These are phyloP conservation scores for Empidonax alnorum DNA, from an alignment of 2,113 vertebrate species.

Conservation along the genomic window DNA sequence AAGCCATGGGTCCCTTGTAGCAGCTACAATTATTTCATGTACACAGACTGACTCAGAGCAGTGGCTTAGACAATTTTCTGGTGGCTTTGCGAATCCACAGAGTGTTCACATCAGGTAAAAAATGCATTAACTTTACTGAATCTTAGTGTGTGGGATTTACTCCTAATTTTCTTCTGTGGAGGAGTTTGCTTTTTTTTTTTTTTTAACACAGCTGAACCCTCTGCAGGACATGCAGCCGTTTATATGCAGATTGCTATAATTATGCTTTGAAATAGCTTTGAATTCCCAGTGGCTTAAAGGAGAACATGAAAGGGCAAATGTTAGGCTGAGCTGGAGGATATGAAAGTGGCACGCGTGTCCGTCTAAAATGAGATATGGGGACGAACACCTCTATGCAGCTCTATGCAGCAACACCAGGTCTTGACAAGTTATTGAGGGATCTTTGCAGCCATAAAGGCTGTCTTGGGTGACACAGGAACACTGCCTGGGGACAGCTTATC, in stretches of 20 bases:
- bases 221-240: slow-evolving; percentile 75
- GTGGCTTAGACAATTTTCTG: slow-evolving; percentile 61
- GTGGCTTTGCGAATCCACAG: slow-evolving; percentile 45
- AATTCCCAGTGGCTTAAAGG: slow-evolving; percentile 77
- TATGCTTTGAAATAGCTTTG: slow-evolving; percentile 81
- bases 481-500: slow-evolving; percentile 69
- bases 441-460: slow-evolving; percentile 44
- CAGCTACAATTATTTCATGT: not conserved
- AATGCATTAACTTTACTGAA: slow-evolving; percentile 68
- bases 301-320: slow-evolving; percentile 83
- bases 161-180: slow-evolving; percentile 76
- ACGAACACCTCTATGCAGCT: slow-evolving; percentile 29
- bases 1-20: not conserved
- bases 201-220: slow-evolving; percentile 36
- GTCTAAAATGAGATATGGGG: slow-evolving; percentile 72
- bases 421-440: slow-evolving; percentile 72
- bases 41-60: not conserved
- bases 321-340: slow-evolving; percentile 73
- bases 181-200: slow-evolving; percentile 49
- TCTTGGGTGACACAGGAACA: not conserved
- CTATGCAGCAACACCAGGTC: slow-evolving; percentile 54
- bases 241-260: slow-evolving; percentile 84
- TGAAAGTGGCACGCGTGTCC: slow-evolving; percentile 65
- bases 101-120: slow-evolving; percentile 71
- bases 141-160: slow-evolving; percentile 75